Evolutionary conservation across 1,140 invertebrate species (phyloP).

Genomic region (Pogonognathellus flavescens): DNA sequence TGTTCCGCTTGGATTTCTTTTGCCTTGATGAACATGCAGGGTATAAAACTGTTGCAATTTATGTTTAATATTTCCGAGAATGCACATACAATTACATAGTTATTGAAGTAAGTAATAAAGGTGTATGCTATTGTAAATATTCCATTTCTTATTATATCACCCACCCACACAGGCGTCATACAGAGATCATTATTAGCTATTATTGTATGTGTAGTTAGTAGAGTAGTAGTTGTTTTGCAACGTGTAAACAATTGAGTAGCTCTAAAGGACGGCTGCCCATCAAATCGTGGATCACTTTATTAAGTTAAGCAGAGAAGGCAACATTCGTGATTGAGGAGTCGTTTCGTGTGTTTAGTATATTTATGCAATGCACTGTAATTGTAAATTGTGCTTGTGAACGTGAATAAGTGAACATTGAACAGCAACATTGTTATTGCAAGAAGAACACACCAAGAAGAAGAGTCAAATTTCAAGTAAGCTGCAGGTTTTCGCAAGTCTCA

Average conservation of each 20-base stretch:
- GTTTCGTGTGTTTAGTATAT: not conserved
- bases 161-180: constrained; percentile 4
- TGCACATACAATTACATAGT: no score
- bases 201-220: not conserved
- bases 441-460: not conserved
- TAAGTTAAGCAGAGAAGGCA: constrained; percentile 46
- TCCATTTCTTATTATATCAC: constrained; percentile 3
- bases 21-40: not conserved
- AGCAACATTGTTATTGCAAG: not conserved
- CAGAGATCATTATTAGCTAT: constrained; percentile 35
- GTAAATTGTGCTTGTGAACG: no score
- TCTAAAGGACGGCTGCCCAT: constrained; percentile 9
- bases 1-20: constrained; percentile 24
- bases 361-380: no score
- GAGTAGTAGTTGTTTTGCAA: constrained; percentile 13
- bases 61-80: no score
- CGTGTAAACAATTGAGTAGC: not conserved
- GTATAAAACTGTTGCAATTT: not conserved
- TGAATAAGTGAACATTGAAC: not conserved
- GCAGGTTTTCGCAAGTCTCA: not conserved
- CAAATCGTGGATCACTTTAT: constrained; percentile 46
- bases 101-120: no score
- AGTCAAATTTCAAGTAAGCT: not conserved
- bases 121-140: not conserved
- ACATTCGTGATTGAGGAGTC: constrained; percentile 31